Percentiles rank a stretch among this genome's conserved stretches.
These are phyloP conservation scores for Andrena chrysosceles DNA, from an alignment of 2,888 invertebrate genomes.

Conservation along the genomic window DNA sequence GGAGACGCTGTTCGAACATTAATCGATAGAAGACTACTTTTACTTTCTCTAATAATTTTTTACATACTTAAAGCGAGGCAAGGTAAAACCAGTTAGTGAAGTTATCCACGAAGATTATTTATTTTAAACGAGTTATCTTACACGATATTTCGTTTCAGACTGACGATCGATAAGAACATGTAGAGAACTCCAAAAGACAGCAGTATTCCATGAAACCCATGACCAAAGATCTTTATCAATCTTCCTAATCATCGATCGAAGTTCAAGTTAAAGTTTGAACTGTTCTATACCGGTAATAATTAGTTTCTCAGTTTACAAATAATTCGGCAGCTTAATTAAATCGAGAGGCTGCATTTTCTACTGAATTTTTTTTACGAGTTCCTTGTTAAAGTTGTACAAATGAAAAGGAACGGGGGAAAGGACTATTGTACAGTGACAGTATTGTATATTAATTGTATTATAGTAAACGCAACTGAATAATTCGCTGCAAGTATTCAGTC, in stretches of 20 bases:
- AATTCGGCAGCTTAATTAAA: slow-evolving; percentile 10
- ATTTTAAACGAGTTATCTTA: not conserved
- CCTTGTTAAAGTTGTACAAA: slow-evolving; percentile 32
- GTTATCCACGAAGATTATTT: too few species aligned
- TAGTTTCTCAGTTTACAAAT: slow-evolving; percentile 16
- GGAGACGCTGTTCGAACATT: slow-evolving; percentile 65
- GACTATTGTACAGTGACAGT: slow-evolving; percentile 31
- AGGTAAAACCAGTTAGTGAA: slow-evolving; percentile 58
- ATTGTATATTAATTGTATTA: slow-evolving; percentile 51
- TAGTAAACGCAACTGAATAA: slow-evolving; percentile 43
- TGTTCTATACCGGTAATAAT: slow-evolving; percentile 37
- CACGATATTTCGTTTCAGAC: slow-evolving; percentile 62
- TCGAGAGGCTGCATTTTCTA: slow-evolving; percentile 14
- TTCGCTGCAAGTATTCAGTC: slow-evolving; percentile 38
- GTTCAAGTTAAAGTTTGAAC: slow-evolving; percentile 23
- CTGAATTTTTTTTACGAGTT: slow-evolving; percentile 25
- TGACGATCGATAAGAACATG: slow-evolving; percentile 55
- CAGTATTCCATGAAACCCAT: slow-evolving; percentile 82
- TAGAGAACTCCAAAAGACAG: slow-evolving; percentile 64
- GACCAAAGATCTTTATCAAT: slow-evolving; percentile 79
- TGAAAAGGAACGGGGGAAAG: not conserved
- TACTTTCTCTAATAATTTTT: slow-evolving; percentile 68
- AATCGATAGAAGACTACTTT: slow-evolving; percentile 68
- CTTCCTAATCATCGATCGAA: slow-evolving; percentile 31
- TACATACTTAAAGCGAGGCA: slow-evolving; percentile 71